Evolutionary conservation across 2,888 invertebrate species (phyloP).

Genomic region (Selenia dentaria): DNA sequence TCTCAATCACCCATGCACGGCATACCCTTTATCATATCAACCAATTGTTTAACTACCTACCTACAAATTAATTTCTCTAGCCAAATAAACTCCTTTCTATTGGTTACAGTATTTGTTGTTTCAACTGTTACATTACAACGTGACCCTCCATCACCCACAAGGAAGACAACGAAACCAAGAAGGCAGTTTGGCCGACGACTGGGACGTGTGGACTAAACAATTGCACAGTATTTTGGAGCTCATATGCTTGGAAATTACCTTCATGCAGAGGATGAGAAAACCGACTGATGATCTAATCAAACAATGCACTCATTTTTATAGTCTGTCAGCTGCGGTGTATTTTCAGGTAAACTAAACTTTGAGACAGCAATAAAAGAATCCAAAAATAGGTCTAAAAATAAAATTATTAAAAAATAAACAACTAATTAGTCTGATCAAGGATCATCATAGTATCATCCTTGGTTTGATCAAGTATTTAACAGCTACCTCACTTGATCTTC

Average conservation of each 20-base stretch:
- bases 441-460: no score
- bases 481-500: no score
- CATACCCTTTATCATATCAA: no score
- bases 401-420: no score
- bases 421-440: no score
- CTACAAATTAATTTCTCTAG: no score
- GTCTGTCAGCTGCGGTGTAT: conserved; percentile 63
- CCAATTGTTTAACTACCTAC: no score
- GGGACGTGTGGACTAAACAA: conserved; percentile 66
- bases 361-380: no score
- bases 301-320: conserved; percentile 50
- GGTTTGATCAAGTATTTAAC: no score
- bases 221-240: conserved; percentile 66
- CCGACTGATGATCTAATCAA: conserved; percentile 46
- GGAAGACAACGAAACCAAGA: conserved; percentile 52
- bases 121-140: conserved; percentile 55
- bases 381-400: no score
- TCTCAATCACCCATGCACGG: no score
- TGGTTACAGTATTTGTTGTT: conserved; percentile 62
- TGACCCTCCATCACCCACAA: conserved; percentile 68
- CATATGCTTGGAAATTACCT: conserved; percentile 59
- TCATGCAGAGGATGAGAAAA: conserved; percentile 57
- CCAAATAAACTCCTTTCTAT: no score
- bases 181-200: conserved; percentile 61
- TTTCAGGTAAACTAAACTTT: conserved; percentile 61